Conservation (phyloP, 1,140 invertebrate genomes). For the Ruditapes philippinarum region DNA sequence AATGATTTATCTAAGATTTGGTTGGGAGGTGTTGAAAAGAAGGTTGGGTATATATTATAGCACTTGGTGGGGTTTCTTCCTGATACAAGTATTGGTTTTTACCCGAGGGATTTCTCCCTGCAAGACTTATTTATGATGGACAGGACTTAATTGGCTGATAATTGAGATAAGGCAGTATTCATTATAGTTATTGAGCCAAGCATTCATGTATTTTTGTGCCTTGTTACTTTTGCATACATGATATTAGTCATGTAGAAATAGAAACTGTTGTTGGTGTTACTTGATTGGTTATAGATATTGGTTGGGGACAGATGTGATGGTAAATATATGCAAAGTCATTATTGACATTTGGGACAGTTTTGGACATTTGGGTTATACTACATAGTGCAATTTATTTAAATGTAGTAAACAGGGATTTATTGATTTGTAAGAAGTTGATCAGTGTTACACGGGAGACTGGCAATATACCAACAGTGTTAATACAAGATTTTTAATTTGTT, state of each 20-base stretch:
- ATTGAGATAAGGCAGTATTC: constrained; percentile 17
- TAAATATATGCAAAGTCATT: background rate
- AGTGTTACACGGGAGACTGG: no score
- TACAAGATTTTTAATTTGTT: no score
- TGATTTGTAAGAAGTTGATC: no score
- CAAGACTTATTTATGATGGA: constrained; percentile 23
- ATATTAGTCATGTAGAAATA: no score
- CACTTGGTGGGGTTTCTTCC: background rate
- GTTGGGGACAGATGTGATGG: background rate
- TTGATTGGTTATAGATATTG: no score
- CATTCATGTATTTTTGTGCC: background rate
- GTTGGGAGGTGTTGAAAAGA: background rate
- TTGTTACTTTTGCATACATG: background rate
- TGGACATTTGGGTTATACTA: no score
- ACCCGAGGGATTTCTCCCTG: constrained; percentile 1
- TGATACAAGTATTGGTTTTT: constrained; percentile 18
- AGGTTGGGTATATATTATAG: background rate
- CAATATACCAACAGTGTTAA: no score
- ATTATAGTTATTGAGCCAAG: constrained; percentile 28
- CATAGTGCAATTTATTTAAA: no score
- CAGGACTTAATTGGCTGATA: constrained; percentile 53
- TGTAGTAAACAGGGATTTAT: no score
- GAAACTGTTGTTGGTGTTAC: no score
- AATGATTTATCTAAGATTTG: background rate
- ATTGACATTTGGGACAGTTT: no score